Evolutionary conservation across 2,888 invertebrate genomes (phyloP).

Genomic region (Hanleya hanleyi): DNA sequence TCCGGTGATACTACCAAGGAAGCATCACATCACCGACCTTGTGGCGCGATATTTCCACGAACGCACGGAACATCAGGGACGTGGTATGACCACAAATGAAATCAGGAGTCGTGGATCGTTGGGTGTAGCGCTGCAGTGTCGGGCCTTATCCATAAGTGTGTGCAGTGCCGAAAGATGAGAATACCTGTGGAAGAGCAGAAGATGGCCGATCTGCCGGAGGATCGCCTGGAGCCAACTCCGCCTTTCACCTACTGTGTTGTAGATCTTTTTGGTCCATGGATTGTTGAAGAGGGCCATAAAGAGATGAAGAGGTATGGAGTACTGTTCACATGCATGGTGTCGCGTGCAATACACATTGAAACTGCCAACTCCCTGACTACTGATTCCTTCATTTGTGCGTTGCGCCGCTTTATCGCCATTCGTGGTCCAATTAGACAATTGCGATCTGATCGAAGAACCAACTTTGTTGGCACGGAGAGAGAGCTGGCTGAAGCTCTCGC

Average conservation of each 20-base stretch:
- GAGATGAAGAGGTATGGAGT: constrained; percentile 27
- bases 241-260: no score
- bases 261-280: constrained; percentile 31
- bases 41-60: neutral
- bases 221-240: constrained; percentile 17
- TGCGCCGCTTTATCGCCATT: no score
- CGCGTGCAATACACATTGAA: no score
- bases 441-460: no score
- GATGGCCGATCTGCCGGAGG: constrained; percentile 30
- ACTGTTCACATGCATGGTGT: no score
- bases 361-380: no score
- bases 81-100: neutral
- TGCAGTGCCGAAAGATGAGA: neutral
- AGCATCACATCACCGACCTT: no score
- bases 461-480: no score
- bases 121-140: neutral
- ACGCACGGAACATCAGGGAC: neutral
- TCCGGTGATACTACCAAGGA: neutral
- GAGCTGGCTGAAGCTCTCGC: no score
- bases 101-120: neutral
- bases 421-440: no score
- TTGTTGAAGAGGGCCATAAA: constrained; percentile 21
- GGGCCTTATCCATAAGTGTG: neutral
- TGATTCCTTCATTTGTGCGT: no score
- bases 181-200: neutral